Evolutionary conservation across 2,113 vertebrate species (phyloP), one percentile per base, ranked within the genome.

Genomic region (Brachyhypopomus gauderio): DNA sequence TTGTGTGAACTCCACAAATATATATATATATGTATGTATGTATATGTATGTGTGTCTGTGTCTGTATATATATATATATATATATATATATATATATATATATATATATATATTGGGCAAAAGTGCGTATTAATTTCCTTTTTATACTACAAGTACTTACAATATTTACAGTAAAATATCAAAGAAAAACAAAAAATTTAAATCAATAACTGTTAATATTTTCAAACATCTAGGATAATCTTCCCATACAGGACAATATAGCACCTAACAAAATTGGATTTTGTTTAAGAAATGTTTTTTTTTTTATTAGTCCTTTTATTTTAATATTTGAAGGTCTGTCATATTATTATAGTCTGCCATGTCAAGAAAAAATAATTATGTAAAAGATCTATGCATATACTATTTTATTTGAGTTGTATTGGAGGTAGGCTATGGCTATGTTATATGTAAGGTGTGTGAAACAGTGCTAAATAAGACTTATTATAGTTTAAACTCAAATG

Each of bases 81-180:
- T 55, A 64, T 19, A 70, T 34, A 41, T 14, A 62, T 71, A 52
- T 19, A 7, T 36, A 11, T 38, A 75, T 17, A 38, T 58, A 59
- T 12, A 75, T n/a, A n/a, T 36, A 7, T 20, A 88, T 85, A 48
- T 77, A 77, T 85, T 85, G 81, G 81, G 88, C 79, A 82, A 89
- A 81, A 71, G 58, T 75, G 58, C 82, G 66, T 83, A 83, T 88
- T 79, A 83, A 82, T 84, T 91, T 85, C 87, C 86, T 90, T 79
- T 76, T 86, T 89, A 87, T 73, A 72, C 78, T 88, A 89, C 80
- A 86, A 83, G 66, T 85, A 80, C 73, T 86, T 86, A 86, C 75
- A 90, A 78, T 92, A 92, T 91, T 86, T 92, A 92, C 91, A 92
- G 82, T 90, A 87, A 75, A 73, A 83, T 66, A 75, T 17, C 60